Evolutionary conservation across 2,888 invertebrate genomes (phyloP), one percentile per base, ranked within the genome.

Genomic region (Seladonia tumulorum): DNA sequence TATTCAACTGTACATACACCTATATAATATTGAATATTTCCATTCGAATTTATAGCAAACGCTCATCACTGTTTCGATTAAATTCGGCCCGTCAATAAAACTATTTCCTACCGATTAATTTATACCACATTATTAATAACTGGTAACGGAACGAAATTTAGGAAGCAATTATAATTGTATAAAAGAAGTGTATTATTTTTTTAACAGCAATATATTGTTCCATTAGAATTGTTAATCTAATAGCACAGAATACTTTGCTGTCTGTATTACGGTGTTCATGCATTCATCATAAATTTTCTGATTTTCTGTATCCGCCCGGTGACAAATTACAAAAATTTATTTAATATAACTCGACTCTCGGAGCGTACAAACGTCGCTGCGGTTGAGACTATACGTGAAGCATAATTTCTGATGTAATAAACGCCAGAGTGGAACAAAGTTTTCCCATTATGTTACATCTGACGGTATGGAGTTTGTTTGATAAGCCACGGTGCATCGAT

Each of bases 401-500:
- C 73, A 63, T 63, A 79, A 63, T 79, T 63, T 73, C 73, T 49
- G 16, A n/a, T 49, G 39, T 77, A 71, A 81, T 71, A 29, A 47
- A 77, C 35, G 70, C 39, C 39, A 39, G 25, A 49, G 25, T 29
- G 81, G 25, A 77, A 39, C 42, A 72, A 81, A 81, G 42, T 77
- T 81, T 77, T 71, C 70, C 77, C 72, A 72, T 81, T 81, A 78
- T 53, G 29, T 47, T 45, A 39, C 47, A n/a, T 77, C 49, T 22
- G 47, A 16, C 39, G 18, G 47, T 39, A 72, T 77, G 14, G 29
- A 60, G 68, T 18, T 77, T 70, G 39, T 63, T 49, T 72, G 77
- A 81, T 66, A 71, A 77, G 49, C 71, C 66, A 71, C 18, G 14
- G 18, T 18, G 22, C 35, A 45, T 60, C 25, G 60, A 71, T 47